Evolutionary conservation across 1,140 invertebrate genomes (phyloP).

Genomic region (Caenorhabditis remanei): DNA sequence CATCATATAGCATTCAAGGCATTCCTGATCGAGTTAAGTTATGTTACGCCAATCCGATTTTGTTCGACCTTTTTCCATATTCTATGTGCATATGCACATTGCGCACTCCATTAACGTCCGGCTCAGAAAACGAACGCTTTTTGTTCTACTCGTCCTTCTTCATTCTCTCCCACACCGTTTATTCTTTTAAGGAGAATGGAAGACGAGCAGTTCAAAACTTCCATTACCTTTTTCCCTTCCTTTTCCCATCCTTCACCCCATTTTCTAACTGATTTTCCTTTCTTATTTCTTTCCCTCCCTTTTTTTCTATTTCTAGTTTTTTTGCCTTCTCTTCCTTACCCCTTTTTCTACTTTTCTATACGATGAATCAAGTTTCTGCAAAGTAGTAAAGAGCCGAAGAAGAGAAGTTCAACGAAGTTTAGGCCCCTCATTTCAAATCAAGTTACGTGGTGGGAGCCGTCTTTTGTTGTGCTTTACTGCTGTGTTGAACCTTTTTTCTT

Average conservation of each 20-base stretch:
- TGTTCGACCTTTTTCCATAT: not conserved
- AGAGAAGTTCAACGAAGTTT: constrained; percentile 54
- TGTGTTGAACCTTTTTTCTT: constrained; percentile 26
- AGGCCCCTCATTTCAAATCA: constrained; percentile 51
- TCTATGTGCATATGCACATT: constrained; percentile 7
- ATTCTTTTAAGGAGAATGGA: not conserved
- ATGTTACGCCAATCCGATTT: constrained; percentile 51
- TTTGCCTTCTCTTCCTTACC: not conserved
- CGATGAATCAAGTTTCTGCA: constrained; percentile 51
- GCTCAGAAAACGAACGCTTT: not conserved
- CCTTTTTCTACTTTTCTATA: constrained; percentile 48
- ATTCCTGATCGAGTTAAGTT: constrained; percentile 47
- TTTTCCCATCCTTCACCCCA: constrained; percentile 25
- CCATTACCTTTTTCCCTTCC: constrained; percentile 47
- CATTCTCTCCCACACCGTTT: not conserved
- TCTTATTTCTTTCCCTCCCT: constrained; percentile 1
- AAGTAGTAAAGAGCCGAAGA: not conserved
- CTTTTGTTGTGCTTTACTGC: constrained; percentile 49
- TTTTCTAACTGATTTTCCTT: constrained; percentile 5
- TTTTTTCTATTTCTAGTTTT: constrained; percentile 49
- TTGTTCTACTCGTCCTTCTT: constrained; percentile 3
- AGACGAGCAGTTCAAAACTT: constrained; percentile 24
- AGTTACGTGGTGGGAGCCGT: constrained; percentile 43
- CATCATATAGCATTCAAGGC: constrained; percentile 21
- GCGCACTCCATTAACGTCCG: constrained; percentile 25